Conservation (phyloP, 2,113 vertebrate species). For the Cryptomyrus ogoouensis region DNA sequence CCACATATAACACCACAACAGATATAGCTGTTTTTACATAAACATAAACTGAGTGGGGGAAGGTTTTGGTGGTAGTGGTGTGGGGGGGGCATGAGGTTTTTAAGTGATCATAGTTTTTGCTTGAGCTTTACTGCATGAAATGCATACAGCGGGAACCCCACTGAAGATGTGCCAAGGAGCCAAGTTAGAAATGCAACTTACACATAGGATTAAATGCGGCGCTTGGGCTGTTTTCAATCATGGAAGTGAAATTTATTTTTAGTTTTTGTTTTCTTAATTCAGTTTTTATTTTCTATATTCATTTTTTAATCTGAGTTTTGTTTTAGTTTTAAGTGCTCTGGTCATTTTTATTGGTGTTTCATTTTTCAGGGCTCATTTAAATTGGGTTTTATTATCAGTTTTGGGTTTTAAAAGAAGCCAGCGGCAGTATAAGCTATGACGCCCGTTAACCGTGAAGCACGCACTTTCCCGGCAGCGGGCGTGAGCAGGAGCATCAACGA, state of each 20-base stretch:
- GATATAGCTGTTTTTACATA: not conserved
- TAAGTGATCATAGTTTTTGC: not conserved
- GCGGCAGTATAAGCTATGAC: not conserved
- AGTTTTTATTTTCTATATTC: not conserved
- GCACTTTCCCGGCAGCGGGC: not conserved
- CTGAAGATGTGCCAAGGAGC: not conserved
- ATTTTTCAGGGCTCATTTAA: not conserved
- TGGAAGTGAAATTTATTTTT: not conserved
- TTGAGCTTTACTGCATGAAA: not conserved
- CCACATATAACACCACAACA: not conserved
- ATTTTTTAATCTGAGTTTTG: not conserved
- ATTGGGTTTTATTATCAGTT: not conserved
- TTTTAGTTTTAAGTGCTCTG: not conserved
- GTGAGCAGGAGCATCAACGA: not conserved
- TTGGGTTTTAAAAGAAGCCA: not conserved
- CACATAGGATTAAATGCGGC: not conserved
- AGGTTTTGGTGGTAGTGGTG: not conserved
- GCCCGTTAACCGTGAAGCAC: not conserved
- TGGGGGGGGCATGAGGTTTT: not conserved
- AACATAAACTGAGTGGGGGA: not conserved
- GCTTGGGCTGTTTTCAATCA: not conserved
- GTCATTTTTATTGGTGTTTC: not conserved
- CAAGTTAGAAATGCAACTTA: not conserved
- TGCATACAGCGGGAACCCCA: not conserved
- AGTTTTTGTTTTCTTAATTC: not conserved